Conservation (phyloP, 2,888 invertebrate genomes). For the Achlya flavicornis region DNA sequence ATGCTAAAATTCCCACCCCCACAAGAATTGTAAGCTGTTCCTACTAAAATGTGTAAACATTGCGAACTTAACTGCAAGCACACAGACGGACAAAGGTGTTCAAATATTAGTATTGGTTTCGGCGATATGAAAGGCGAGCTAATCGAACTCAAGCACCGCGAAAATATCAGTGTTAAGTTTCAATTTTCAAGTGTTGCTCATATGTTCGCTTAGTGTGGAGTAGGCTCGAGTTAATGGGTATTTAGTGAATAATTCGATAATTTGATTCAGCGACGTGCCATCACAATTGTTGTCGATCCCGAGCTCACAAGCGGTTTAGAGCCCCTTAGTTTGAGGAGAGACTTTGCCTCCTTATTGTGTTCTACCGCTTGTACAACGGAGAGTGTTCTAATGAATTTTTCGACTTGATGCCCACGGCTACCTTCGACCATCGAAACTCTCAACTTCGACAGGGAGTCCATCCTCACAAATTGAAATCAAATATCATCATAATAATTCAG, state of each 20-base stretch:
- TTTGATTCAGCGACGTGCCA: neutral
- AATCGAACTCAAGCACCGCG: constrained; percentile 37
- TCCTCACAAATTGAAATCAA: no score
- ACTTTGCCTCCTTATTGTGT: no score
- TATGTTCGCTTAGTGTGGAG: constrained; percentile 22
- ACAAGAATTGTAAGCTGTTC: constrained; percentile 6
- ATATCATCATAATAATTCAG: no score
- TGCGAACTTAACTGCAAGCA: constrained; percentile 18
- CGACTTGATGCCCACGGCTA: no score
- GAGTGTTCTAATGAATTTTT: no score
- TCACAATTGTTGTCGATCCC: no score
- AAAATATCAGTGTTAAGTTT: constrained; percentile 27
- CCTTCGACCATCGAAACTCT: no score
- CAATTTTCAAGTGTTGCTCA: constrained; percentile 25
- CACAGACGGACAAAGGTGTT: constrained; percentile 55
- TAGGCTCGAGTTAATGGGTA: neutral
- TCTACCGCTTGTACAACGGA: no score
- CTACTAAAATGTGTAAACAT: constrained; percentile 22
- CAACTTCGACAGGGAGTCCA: no score
- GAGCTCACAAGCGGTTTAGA: no score
- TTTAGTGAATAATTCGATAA: no score
- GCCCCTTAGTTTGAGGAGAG: no score
- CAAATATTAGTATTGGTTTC: constrained; percentile 60
- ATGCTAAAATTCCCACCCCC: neutral
- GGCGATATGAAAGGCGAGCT: constrained; percentile 56